phyloP scores from a whole-genome alignment of 2,888 invertebrate species.

The Rhynchonema sp. region DNA sequence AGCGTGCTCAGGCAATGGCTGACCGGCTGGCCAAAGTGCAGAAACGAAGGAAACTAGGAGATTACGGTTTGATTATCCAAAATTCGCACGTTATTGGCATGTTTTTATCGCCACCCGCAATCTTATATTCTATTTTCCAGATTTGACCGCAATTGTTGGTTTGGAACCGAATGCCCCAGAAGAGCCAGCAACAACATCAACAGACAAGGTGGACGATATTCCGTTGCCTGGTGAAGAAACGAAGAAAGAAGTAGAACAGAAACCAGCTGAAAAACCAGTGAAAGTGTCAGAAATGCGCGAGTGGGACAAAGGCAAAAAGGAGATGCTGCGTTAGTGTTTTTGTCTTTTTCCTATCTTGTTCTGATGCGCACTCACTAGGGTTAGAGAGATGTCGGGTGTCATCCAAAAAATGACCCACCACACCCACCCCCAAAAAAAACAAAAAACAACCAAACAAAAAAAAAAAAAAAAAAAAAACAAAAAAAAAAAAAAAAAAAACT shows the following conservation, averaged over 20 bases:
- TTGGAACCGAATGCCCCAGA: neutral
- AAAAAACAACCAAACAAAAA: too few species aligned
- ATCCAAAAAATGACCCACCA: too few species aligned
- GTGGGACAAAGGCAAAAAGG: conserved; percentile 51
- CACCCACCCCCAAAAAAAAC: too few species aligned
- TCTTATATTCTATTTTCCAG: neutral
- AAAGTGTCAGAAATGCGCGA: conserved; percentile 41
- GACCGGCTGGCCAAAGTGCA: conserved; percentile 34
- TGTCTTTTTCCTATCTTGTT: neutral
- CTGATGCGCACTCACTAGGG: too few species aligned
- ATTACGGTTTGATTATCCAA: neutral
- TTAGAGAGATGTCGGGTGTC: too few species aligned
- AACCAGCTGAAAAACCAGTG: neutral
- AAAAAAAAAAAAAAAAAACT: too few species aligned
- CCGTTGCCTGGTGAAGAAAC: conserved; percentile 2
- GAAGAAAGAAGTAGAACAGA: neutral
- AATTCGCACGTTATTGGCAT: too few species aligned
- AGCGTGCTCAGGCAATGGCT: conserved; percentile 28
- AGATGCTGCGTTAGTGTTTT: conserved; percentile 31
- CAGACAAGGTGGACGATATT: neutral
- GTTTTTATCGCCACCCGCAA: neutral
- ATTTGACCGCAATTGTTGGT: neutral
- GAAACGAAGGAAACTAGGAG: conserved; percentile 17
- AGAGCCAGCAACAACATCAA: neutral
- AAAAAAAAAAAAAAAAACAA: too few species aligned